phyloP scores from a whole-genome alignment of 2,113 vertebrate species.

The Muntiacus muntjak region DNA sequence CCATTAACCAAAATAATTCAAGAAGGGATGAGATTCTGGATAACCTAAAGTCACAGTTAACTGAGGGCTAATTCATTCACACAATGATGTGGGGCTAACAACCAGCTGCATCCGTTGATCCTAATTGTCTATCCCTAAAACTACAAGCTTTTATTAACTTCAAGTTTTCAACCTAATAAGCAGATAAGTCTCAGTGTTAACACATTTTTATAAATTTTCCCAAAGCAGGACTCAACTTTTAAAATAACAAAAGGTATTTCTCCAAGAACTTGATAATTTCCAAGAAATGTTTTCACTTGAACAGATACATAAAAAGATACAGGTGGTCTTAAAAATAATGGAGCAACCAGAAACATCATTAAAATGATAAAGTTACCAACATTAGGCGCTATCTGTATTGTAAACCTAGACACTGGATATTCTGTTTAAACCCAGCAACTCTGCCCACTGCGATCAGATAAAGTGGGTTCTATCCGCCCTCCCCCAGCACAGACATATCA shows the following conservation, averaged over 20 bases:
- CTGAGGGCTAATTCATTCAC: not conserved
- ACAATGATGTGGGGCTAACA: not conserved
- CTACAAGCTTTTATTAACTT: not conserved
- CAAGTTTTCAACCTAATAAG: not conserved
- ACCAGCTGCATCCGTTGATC: accelerated
- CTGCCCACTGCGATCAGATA: not conserved
- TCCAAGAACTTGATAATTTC: not conserved
- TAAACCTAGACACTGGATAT: not conserved
- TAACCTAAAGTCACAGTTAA: not conserved
- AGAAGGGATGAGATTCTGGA: not conserved
- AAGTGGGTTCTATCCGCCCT: accelerated
- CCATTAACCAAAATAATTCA: not conserved
- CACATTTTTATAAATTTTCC: not conserved
- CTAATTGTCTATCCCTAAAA: not conserved
- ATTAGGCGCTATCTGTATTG: accelerated
- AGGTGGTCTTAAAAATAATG: not conserved
- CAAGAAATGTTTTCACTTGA: not conserved
- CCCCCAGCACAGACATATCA: not conserved
- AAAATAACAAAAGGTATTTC: not conserved
- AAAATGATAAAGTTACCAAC: not conserved
- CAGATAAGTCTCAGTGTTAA: not conserved
- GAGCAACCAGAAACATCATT: not conserved
- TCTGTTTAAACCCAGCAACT: not conserved
- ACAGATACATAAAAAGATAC: not conserved
- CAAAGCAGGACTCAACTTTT: not conserved